Evolutionary conservation across 2,888 invertebrate species (phyloP).

Genomic region (Muschampia plurimacula): DNA sequence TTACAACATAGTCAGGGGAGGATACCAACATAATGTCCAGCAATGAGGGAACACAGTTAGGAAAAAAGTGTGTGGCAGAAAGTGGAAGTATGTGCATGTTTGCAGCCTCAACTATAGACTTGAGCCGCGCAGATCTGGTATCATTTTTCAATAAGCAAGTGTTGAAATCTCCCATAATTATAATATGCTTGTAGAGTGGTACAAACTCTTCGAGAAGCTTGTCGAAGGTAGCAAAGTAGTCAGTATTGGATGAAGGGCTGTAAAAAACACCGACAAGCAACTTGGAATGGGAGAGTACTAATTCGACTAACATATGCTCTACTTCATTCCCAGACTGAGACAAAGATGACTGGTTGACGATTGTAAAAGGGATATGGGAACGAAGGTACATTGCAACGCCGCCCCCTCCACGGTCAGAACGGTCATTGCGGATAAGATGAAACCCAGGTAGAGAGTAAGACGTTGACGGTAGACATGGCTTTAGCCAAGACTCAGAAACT

Average conservation of each 20-base stretch:
- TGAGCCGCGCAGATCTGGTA: neutral
- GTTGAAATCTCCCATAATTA: constrained; percentile 13
- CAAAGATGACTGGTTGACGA: neutral
- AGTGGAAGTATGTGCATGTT: constrained; percentile 13
- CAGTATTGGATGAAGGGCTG: neutral
- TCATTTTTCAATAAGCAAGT: constrained; percentile 6
- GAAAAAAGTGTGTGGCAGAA: constrained; percentile 8
- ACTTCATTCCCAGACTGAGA: neutral
- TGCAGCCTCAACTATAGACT: neutral
- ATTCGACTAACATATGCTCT: constrained; percentile 1
- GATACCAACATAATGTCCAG: neutral
- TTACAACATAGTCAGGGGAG: neutral
- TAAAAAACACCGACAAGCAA: neutral
- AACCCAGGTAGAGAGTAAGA: constrained; percentile 4
- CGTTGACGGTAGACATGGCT: neutral
- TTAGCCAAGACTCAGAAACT: constrained; percentile 6
- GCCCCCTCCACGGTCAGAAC: neutral
- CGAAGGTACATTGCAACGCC: constrained; percentile 10
- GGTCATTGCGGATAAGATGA: constrained; percentile 2
- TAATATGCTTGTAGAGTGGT: neutral
- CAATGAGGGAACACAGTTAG: neutral
- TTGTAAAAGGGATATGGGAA: neutral
- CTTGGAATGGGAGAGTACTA: neutral
- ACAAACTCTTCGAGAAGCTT: neutral
- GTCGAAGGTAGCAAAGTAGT: neutral